phyloP scores from a whole-genome alignment of 2,888 invertebrate species.

The Onthophagus sagittarius region DNA sequence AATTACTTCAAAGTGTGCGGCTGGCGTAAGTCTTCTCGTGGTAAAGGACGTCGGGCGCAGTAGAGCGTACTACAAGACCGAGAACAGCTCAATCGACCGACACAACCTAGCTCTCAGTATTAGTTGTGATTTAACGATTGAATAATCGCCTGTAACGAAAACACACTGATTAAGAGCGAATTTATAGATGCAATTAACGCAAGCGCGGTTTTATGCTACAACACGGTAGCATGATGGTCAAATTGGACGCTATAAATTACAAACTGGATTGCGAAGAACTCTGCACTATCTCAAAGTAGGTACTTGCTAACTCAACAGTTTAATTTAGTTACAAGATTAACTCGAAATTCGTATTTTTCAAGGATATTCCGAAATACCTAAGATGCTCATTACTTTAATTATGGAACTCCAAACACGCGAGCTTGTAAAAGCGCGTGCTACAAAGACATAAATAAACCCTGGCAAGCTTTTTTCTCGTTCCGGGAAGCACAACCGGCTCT shows the following conservation, averaged over 20 bases:
- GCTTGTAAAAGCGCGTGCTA: not conserved
- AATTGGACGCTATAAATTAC: not conserved
- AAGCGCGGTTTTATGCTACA: conserved; percentile 7
- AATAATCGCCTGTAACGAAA: conserved; percentile 9
- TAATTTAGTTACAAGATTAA: not conserved
- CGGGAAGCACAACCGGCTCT: not conserved
- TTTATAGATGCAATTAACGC: conserved; percentile 20
- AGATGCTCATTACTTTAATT: not conserved
- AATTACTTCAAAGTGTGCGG: not conserved
- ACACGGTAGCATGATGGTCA: not conserved
- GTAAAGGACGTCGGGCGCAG: conserved; percentile 5
- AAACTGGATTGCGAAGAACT: not conserved
- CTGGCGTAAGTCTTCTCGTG: not conserved
- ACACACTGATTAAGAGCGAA: conserved; percentile 16
- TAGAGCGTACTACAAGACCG: conserved; percentile 2
- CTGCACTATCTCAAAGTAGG: not conserved
- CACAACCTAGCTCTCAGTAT: conserved; percentile 1
- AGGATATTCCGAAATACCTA: not conserved
- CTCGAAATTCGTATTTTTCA: not conserved
- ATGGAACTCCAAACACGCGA: not conserved
- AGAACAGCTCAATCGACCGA: conserved; percentile 6
- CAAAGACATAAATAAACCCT: not conserved
- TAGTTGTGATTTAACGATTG: conserved; percentile 9
- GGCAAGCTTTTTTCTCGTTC: not conserved
- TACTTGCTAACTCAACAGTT: not conserved